A percentile compares a stretch with the other conserved stretches of the same genome.
These are phyloP conservation scores for Agrotis ipsilon DNA, from an alignment of 2,888 invertebrate species.

Conservation along the genomic window DNA sequence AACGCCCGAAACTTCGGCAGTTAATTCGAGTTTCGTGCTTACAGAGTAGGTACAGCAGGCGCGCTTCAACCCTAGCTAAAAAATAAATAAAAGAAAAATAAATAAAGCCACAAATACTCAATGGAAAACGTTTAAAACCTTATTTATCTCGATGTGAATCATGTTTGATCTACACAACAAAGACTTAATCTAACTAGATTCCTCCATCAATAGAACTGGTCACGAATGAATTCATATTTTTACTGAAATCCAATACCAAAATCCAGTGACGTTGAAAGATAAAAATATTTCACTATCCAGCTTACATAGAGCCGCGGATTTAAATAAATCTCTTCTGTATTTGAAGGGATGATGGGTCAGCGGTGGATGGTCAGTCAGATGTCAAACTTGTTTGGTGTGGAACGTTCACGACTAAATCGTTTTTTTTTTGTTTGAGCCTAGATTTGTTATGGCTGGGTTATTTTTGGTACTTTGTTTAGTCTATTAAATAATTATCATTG, in stretches of 20 bases:
- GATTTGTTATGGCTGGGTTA: conserved; percentile 10
- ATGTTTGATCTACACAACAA: conserved; percentile 5
- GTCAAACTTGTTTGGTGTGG: conserved; percentile 5
- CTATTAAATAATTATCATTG: not conserved
- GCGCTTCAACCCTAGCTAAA: no score
- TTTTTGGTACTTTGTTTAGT: conserved; percentile 1
- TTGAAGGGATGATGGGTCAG: conserved; percentile 2
- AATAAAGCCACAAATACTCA: not conserved
- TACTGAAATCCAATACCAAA: conserved; percentile 49
- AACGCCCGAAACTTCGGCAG: no score
- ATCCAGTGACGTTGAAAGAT: conserved; percentile 57
- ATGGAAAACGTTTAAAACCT: no score
- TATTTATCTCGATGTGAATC: not conserved
- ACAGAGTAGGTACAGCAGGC: no score
- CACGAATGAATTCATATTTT: conserved; percentile 39
- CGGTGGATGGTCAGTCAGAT: conserved; percentile 14
- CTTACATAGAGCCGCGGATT: conserved; percentile 23
- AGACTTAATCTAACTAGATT: conserved; percentile 5
- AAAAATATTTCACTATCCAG: conserved; percentile 49
- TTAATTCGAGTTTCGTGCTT: no score
- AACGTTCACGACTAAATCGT: not conserved
- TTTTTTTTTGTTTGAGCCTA: conserved; percentile 7
- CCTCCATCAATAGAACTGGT: conserved; percentile 4
- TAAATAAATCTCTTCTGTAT: conserved; percentile 26
- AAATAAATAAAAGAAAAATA: no score